These are phyloP conservation scores for Auanema freiburgensis DNA, from an alignment of 2,888 invertebrate species.

Conservation along the genomic window DNA sequence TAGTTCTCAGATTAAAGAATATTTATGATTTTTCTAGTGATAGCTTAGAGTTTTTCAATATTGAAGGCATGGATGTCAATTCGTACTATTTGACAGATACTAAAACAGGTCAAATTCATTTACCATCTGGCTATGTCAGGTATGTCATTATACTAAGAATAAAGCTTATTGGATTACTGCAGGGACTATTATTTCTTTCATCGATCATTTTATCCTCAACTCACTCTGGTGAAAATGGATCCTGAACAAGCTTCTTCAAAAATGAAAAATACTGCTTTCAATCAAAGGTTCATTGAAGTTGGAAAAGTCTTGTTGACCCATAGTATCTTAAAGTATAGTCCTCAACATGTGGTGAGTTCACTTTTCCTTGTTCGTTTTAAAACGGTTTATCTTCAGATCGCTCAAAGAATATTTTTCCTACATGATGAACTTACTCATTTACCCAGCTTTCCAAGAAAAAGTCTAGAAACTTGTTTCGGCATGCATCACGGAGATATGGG, in stretches of 20 bases:
- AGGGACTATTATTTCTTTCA: slow-evolving; percentile 93
- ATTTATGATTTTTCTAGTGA: slow-evolving; percentile 76
- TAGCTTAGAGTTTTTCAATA: slow-evolving; percentile 78
- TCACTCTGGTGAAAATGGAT: slow-evolving; percentile 89
- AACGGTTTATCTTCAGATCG: slow-evolving; percentile 72
- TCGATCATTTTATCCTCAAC: slow-evolving; percentile 93
- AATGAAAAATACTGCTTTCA: slow-evolving; percentile 67
- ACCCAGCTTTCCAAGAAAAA: slow-evolving; percentile 95
- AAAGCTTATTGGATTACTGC: slow-evolving; percentile 70
- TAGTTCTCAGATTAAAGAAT: slow-evolving; percentile 73
- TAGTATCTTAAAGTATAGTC: slow-evolving; percentile 66
- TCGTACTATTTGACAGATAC: slow-evolving; percentile 95
- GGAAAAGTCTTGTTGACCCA: slow-evolving; percentile 77
- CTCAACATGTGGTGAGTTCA: slow-evolving; percentile 61
- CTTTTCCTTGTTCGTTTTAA: slow-evolving; percentile 3
- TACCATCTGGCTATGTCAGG: slow-evolving; percentile 85
- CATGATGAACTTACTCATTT: slow-evolving; percentile 98
- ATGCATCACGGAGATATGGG: slow-evolving; percentile 73
- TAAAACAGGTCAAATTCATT: slow-evolving; percentile 96
- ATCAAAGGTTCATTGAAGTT: slow-evolving; percentile 80
- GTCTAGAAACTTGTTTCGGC: slow-evolving; percentile 91
- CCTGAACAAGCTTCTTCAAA: slow-evolving; percentile 86
- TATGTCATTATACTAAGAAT: slow-evolving; percentile 11
- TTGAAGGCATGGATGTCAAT: slow-evolving; percentile 83
- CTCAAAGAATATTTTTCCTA: slow-evolving; percentile 93